Base-by-base conservation (phyloP, 2,888 invertebrate genomes). In the Agrenia bidenticulata region DNA sequence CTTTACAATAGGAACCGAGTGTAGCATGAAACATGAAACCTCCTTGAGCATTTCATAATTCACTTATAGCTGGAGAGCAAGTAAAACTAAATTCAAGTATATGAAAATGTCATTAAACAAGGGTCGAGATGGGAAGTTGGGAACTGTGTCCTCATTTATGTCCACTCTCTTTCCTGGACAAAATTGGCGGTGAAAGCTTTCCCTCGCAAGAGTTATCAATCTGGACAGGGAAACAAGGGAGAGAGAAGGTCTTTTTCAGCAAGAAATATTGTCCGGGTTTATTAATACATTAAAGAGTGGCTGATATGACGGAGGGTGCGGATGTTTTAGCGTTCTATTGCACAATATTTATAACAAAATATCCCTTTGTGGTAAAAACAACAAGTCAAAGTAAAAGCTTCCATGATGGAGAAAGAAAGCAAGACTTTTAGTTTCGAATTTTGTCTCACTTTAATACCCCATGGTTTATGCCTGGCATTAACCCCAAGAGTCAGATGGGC, bases 141-240 rank as follows among this genome's bases (percentile, higher is more conserved):
- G n/a, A n/a, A n/a, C n/a, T n/a, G n/a, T n/a, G n/a, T n/a, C n/a
- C n/a, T n/a, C n/a, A n/a, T n/a, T n/a, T n/a, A n/a, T n/a, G n/a
- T n/a, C n/a, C n/a, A n/a, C n/a, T n/a, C n/a, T 32, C 11, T 11
- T 32, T 32, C 32, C 11, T 32, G 32, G 4, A 15, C n/a, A 13
- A 58, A 58, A 58, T 58, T 58, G 49, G 58, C 26, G 45, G 4
- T 58, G 58, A 58, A 58, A 58, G 58, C 58, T 58, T 58, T 32
- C 17, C 17, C 55, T 32, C 11, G 4, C n/a, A n/a, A n/a, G n/a
- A n/a, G n/a, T n/a, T n/a, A n/a, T n/a, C n/a, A n/a, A n/a, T n/a
- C n/a, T n/a, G n/a, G n/a, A n/a, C n/a, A n/a, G n/a, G n/a, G n/a
- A n/a, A n/a, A n/a, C n/a, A n/a, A n/a, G n/a, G n/a, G n/a, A n/a